These are phyloP conservation scores for Fragum fragum DNA, from an alignment of 2,888 invertebrate species.

Conservation along the genomic window DNA sequence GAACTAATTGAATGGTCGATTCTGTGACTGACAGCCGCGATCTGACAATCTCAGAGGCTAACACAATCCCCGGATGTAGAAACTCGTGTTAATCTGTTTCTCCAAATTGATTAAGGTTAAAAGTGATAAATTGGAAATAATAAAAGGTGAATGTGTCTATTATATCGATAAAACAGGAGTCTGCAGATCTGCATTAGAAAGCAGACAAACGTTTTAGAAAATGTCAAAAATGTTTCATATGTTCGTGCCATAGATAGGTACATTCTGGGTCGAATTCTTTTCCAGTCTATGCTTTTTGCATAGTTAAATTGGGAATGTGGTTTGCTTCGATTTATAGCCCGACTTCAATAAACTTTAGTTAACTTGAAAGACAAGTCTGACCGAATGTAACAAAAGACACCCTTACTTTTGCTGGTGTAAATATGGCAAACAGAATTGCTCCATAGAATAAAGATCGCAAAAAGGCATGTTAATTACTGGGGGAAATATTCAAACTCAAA, in stretches of 20 bases:
- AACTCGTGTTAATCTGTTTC: not conserved
- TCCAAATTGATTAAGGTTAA: not conserved
- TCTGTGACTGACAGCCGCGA: too few species aligned
- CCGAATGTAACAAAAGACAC: too few species aligned
- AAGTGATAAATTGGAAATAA: conserved; percentile 6
- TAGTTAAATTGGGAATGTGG: not conserved
- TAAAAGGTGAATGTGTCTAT: not conserved
- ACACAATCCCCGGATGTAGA: too few species aligned
- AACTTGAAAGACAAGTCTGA: too few species aligned
- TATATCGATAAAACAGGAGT: not conserved
- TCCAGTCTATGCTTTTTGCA: not conserved
- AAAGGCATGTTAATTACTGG: too few species aligned
- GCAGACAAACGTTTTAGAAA: not conserved
- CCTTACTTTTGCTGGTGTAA: too few species aligned
- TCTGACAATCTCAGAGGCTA: too few species aligned
- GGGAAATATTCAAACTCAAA: too few species aligned
- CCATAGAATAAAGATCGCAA: too few species aligned
- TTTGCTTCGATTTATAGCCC: not conserved
- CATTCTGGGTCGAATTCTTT: not conserved
- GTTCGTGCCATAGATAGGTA: not conserved
- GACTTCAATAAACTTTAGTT: not conserved
- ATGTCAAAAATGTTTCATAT: not conserved
- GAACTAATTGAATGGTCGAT: too few species aligned
- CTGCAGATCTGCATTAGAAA: not conserved
- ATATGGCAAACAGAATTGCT: too few species aligned